Evolutionary conservation across 92 coral and sea anemone genomes (phyloP).

Genomic region (Nematostella vectensis): DNA sequence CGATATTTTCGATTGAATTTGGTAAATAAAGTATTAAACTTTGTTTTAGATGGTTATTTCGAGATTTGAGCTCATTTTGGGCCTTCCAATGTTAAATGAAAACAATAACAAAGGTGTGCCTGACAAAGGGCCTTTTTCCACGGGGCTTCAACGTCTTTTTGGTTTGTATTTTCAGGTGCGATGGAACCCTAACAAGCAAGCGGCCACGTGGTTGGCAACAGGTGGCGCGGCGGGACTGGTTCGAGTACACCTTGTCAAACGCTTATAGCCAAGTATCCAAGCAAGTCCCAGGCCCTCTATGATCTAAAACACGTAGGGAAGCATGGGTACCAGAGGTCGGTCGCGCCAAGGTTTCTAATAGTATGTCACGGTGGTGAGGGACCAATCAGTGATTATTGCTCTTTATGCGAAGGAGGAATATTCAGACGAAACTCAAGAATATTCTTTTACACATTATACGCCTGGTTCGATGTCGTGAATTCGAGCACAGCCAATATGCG

Average conservation of each 20-base stretch:
- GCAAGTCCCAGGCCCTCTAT: no score
- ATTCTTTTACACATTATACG: no score
- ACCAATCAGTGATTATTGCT: no score
- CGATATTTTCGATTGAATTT: not conserved
- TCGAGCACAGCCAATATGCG: no score
- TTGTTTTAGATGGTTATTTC: not conserved
- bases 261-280: no score
- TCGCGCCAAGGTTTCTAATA: no score
- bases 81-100: not conserved
- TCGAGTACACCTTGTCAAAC: slow-evolving; percentile 59
- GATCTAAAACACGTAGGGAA: no score
- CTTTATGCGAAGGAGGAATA: no score
- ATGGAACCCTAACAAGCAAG: slow-evolving; percentile 82
- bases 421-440: no score
- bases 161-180: slow-evolving; percentile 57
- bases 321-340: no score
- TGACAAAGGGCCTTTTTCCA: not conserved
- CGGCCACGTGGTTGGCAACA: slow-evolving; percentile 78
- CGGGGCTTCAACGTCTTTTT: not conserved
- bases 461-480: no score
- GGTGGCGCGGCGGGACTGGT: slow-evolving; percentile 86
- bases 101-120: not conserved
- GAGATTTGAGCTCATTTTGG: not conserved
- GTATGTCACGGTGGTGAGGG: no score
- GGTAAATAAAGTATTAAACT: not conserved